phyloP scores from a whole-genome alignment of 2,888 invertebrate species.

The Ennomos quercinarius region DNA sequence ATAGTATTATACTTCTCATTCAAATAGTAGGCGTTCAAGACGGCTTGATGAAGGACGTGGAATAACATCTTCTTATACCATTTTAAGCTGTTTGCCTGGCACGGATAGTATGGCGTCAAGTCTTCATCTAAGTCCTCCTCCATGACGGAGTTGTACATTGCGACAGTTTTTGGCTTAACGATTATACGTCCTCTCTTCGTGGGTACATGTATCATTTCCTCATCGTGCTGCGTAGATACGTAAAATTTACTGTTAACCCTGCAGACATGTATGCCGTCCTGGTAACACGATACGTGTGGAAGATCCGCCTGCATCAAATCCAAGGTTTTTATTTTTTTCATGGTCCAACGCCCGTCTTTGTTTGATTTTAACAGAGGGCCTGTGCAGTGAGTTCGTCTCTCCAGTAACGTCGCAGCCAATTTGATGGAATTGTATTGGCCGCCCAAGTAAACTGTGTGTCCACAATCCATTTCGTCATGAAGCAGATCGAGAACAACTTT shows the following conservation, averaged over 20 bases:
- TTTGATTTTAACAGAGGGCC: background rate
- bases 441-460: constrained; percentile 13
- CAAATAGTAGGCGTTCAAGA: constrained; percentile 14
- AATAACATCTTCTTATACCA: constrained; percentile 19
- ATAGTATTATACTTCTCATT: background rate
- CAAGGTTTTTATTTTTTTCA: background rate
- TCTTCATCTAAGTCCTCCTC: background rate
- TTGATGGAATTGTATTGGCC: constrained; percentile 2
- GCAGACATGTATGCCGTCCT: constrained; percentile 11
- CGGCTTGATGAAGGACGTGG: constrained; percentile 9
- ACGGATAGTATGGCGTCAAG: constrained; percentile 7
- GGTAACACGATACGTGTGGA: constrained; percentile 1
- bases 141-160: constrained; percentile 16
- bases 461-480: constrained; percentile 9
- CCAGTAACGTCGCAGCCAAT: background rate
- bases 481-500: constrained; percentile 9
- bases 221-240: constrained; percentile 12
- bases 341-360: background rate
- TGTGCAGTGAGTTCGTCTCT: constrained; percentile 12
- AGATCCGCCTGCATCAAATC: background rate
- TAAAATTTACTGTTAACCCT: constrained; percentile 2
- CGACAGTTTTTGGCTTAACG: background rate
- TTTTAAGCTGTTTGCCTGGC: background rate
- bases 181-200: background rate
- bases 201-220: constrained; percentile 2